Base-by-base conservation (phyloP, 2,888 invertebrate genomes). In the Drosophila parthenogenetica region DNA sequence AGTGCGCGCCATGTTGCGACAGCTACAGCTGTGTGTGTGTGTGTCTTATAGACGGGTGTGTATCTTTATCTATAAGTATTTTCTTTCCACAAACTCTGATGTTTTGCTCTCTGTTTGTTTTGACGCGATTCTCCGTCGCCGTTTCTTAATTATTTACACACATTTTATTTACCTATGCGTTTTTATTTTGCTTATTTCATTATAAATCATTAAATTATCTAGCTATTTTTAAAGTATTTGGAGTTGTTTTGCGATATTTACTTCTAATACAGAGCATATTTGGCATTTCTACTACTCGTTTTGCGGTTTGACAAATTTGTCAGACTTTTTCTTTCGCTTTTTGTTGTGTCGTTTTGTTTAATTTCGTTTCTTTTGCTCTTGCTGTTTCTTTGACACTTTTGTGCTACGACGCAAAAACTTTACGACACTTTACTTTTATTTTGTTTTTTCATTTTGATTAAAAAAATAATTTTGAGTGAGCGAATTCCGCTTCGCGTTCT, bases 321-420 rank as follows among this genome's bases (percentile, higher is more conserved):
- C n/a, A 46, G 29, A 14, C 35, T 35, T 16, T 25, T 40, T 58
- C 42, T 69, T 22, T 25, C 40, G 35, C 13, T 11, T 32, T 11
- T 11, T 32, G 10, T 32, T 11, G 0, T 10, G 10, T 32, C 11
- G 13, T 55, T 46, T 64, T 42, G 37, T 55, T 57, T 65, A 50
- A 43, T 50, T 50, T 49, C 29, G 53, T 54, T 64, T 62, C 63
- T 69, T 55, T 59, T 60, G 48, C 13, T 39, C 13, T 39, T 37
- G 40, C 22, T 54, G 59, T 57, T 63, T 48, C 48, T 72, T 68
- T 61, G 51, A 55, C 82, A 64, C 53, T 75, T 77, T 80, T 58
- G 46, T 25, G 65, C 74, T 83, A 73, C 89, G 86, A 89, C 86
- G 86, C 90, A 89, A 86, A 89, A 89, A 81, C 79, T 90, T 89